A percentile compares a stretch with the other conserved stretches of the same genome.
Evolutionary conservation across 2,888 invertebrate species (phyloP).

Genomic region (Chymomyza amoena): DNA sequence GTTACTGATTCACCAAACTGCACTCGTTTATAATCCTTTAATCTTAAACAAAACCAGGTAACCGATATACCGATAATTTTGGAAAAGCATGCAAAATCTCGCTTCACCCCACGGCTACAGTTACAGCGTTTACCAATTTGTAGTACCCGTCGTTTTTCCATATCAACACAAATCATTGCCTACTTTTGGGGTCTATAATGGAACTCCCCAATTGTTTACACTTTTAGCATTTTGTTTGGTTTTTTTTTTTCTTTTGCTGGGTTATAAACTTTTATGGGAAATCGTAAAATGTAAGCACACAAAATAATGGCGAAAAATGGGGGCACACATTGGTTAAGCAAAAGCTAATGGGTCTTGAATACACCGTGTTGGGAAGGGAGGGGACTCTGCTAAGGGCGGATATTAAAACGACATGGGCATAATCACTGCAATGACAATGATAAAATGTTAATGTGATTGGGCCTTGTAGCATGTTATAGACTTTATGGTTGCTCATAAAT

Average conservation of each 20-base stretch:
- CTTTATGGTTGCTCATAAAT: constrained; percentile 61
- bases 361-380: background rate
- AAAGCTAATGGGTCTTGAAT: constrained; percentile 14
- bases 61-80: too few relatives aligned
- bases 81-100: too few relatives aligned
- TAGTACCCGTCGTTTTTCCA: background rate
- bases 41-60: too few relatives aligned
- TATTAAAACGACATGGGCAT: constrained; percentile 35
- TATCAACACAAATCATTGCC: constrained; percentile 12
- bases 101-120: too few relatives aligned
- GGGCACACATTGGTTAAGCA: constrained; percentile 11
- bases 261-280: constrained; percentile 60
- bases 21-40: too few relatives aligned
- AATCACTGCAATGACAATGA: constrained; percentile 57
- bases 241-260: background rate
- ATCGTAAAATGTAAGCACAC: constrained; percentile 53
- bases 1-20: too few relatives aligned
- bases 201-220: constrained; percentile 21
- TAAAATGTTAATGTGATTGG: constrained; percentile 47
- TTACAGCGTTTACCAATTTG: too few relatives aligned
- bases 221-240: constrained; percentile 39
- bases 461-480: constrained; percentile 11
- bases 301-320: background rate
- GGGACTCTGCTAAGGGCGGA: background rate
- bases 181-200: background rate